Base-by-base conservation (phyloP, 2,888 invertebrate genomes). In the Xestia c-nigrum region DNA sequence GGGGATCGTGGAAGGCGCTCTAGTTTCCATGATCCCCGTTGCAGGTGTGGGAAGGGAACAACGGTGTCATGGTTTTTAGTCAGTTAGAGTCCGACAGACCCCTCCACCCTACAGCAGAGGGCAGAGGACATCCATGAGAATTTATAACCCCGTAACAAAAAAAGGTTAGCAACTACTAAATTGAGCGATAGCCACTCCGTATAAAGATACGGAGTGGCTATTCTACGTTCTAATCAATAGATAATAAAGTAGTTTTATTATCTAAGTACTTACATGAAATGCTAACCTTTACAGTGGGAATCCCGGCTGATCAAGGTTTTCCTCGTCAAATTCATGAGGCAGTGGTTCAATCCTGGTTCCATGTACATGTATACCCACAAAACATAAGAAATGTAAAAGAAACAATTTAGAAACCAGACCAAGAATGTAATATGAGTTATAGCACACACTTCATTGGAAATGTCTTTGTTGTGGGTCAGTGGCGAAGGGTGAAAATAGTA, bases 241-340 rank as follows among this genome's bases (percentile, higher is more conserved):
- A 61, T 61, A 46, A 46, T 59, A 38, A 70, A 61, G 19, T 19
- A 38, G 40, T 79, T n/a, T 40, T 1, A 38, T 16, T 31, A 61
- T 71, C 16, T 46, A 9, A 21, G 21, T 50, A 52, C 31, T 31
- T 31, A 31, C 21, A 31, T 19, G 7, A 55, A 31, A 55, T 52
- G 63, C 52, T 52, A 10, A 80, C 72, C 46, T 80, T 46, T 40
- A 40, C 16, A 46, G n/a, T 38, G 72, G 59, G 47, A 80, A 31
- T 63, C 40, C 74, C 61, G 19, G 46, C 61, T 38, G 24, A 38
- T 50, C 47, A 31, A 70, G 24, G 21, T n/a, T 61, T 46, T 52
- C 31, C 43, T 24, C 6, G 10, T 52, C 24, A 7, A 52, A 63
- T 61, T 78, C 40, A 50, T 14, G 19, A 21, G 10, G 14, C 14